Base-by-base conservation (phyloP, 2,797 vertebrate genomes). In the Salmo trutta region DNA sequence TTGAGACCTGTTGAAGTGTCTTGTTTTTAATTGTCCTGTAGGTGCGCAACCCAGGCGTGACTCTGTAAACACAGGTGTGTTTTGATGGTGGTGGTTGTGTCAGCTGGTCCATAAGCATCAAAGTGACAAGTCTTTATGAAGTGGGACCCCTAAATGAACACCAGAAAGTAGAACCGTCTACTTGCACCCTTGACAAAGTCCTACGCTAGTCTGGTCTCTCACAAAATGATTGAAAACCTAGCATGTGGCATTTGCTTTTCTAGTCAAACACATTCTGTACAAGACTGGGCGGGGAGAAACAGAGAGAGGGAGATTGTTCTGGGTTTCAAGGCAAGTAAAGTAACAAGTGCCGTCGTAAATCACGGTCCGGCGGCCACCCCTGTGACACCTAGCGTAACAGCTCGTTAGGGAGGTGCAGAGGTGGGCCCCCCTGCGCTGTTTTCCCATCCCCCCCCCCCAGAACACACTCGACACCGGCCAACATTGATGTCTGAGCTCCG, bases 371-470 rank as follows among this genome's bases (percentile, higher is more conserved):
- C 66, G 17, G 17, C 52, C 64, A 24, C 4, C 36, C 12, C 33
- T 52, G 24, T 53, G 68, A 77, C 62, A 75, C 65, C 54, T 14
- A 41, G 15, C 41, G 41, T 64, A 54, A 24, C 65, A 31, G 72
- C 76, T 56, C 16, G n/a, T 79, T 69, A 53, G 15, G n/a, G 16
- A 19, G 52, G 17, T 16, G 69, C 77, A 69, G 70, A 54, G 67
- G 66, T 59, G 29, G 3, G 19, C 54, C 54, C 5, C 5, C 71
- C 6, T 16, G 15, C 10, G 5, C 54, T 5, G 54, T 56, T 41
- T 8, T 41, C 24, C 7, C 15, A 5, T 7, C 53, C 0, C 54
- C 5, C 54, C 5, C 8, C 2, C 31, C 29, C 31, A 21, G 47
- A 65, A 17, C 70, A 1, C 27, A 41, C 66, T 31, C 1, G 0